phyloP scores from a whole-genome alignment of 2,888 invertebrate genomes.

The Trichopoda pennipes region DNA sequence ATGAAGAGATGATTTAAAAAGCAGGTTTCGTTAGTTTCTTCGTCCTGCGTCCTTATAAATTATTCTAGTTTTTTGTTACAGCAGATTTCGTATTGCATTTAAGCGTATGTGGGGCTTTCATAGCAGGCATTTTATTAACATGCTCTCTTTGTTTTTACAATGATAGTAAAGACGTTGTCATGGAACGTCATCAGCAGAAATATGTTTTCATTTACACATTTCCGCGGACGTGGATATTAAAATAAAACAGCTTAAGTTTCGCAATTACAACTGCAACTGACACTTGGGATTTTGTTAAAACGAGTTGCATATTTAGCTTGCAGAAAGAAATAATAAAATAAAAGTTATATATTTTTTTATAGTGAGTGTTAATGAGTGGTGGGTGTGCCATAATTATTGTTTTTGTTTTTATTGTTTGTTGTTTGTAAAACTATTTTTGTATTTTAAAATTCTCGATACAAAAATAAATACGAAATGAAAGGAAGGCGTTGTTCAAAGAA shows the following conservation, averaged over 20 bases:
- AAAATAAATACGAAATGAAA: not conserved
- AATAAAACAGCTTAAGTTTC: constrained; percentile 20
- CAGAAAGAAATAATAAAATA: constrained; percentile 19
- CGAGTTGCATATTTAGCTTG: constrained; percentile 22
- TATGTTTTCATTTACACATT: constrained; percentile 17
- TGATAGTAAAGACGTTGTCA: not conserved
- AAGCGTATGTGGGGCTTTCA: not conserved
- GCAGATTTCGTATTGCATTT: not conserved
- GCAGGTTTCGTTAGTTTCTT: no score
- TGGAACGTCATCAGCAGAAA: not conserved
- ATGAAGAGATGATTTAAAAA: no score
- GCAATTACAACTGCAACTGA: constrained; percentile 39
- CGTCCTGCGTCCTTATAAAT: no score
- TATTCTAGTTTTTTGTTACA: no score
- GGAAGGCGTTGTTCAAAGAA: constrained; percentile 20
- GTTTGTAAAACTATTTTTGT: constrained; percentile 1
- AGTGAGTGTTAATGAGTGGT: constrained; percentile 46
- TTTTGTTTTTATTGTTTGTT: constrained; percentile 18
- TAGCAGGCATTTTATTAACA: not conserved
- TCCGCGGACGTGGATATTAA: constrained; percentile 22
- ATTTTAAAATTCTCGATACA: constrained; percentile 15
- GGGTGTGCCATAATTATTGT: constrained; percentile 48
- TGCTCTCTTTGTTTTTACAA: not conserved
- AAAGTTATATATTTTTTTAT: constrained; percentile 17
- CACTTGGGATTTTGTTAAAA: constrained; percentile 24